Evolutionary conservation across 2,113 vertebrate species (phyloP).

Genomic region (Trogon surrucura): DNA sequence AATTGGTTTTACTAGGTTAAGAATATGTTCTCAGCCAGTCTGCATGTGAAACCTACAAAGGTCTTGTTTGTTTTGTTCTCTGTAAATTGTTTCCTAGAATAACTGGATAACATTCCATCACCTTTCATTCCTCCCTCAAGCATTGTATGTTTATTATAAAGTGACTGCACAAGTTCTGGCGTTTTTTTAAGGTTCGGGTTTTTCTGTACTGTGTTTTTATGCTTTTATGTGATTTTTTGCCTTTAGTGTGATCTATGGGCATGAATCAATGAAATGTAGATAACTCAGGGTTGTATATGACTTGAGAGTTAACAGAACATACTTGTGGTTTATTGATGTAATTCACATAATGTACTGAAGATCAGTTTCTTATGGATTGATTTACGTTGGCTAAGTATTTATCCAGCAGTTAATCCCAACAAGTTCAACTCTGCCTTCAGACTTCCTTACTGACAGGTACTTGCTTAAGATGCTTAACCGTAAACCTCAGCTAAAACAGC

Average conservation of each 20-base stretch:
- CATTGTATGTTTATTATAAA: background rate
- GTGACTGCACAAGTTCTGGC: background rate
- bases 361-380: background rate
- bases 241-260: background rate
- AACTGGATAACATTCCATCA: background rate
- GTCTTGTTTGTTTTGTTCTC: background rate
- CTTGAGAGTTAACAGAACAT: background rate
- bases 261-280: background rate
- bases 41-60: background rate
- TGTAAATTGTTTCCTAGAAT: background rate
- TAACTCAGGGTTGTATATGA: background rate
- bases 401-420: background rate
- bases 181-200: background rate
- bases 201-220: background rate
- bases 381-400: background rate
- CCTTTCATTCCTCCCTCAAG: background rate
- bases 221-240: background rate
- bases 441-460: background rate
- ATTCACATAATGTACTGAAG: background rate
- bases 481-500: background rate
- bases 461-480: background rate
- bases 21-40: background rate
- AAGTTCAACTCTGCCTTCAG: background rate
- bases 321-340: background rate
- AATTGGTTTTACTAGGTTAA: background rate